A percentile compares a stretch with the other conserved stretches of the same genome.
phyloP scores from a whole-genome alignment of 2,888 invertebrate species.

The Macroteleia sp. region DNA sequence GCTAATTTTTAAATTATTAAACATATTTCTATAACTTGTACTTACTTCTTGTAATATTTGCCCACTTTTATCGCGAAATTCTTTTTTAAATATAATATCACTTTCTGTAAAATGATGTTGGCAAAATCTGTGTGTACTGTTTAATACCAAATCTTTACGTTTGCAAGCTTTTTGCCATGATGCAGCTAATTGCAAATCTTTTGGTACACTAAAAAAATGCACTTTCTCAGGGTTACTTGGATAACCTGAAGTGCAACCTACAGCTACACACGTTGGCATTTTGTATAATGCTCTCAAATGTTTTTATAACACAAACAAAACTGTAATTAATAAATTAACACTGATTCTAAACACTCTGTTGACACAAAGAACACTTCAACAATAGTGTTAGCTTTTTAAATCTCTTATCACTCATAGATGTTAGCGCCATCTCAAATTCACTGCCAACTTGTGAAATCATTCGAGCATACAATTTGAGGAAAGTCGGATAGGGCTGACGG shows the following conservation, averaged over 20 bases:
- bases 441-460: constrained; percentile 4
- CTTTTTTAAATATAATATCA: neutral
- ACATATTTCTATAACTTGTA: neutral
- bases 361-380: neutral
- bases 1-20: too few relatives aligned
- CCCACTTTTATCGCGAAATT: neutral
- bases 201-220: neutral
- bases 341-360: neutral
- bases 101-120: neutral
- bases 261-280: neutral
- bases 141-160: neutral
- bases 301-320: too few relatives aligned
- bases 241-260: neutral
- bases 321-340: too few relatives aligned
- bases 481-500: constrained; percentile 3
- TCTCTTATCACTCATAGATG: neutral
- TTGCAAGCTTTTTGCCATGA: constrained; percentile 2
- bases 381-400: constrained; percentile 3
- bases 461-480: neutral
- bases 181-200: neutral
- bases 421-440: constrained; percentile 2
- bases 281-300: neutral
- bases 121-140: neutral
- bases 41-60: neutral
- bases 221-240: neutral